phyloP scores from a whole-genome alignment of 2,888 invertebrate species.

The Netelia inedita region DNA sequence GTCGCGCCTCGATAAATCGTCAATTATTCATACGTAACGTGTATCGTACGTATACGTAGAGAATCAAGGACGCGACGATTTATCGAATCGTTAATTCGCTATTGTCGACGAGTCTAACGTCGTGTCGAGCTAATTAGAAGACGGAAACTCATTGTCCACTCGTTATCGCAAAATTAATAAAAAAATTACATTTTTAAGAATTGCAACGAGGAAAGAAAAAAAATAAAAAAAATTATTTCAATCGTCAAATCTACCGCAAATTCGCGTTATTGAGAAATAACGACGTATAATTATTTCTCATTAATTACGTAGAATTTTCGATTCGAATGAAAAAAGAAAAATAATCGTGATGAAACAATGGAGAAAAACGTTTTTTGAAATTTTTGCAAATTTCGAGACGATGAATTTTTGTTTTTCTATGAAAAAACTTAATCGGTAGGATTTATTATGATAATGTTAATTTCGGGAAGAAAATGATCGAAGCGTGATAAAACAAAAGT shows the following conservation, averaged over 20 bases:
- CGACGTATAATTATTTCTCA: no score
- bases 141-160: background rate
- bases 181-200: no score
- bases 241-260: no score
- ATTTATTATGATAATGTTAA: background rate
- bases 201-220: no score
- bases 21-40: slow-evolving; percentile 38
- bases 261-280: no score
- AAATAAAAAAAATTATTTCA: no score
- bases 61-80: slow-evolving; percentile 56
- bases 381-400: background rate
- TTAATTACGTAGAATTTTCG: background rate
- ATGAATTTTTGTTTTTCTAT: background rate
- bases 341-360: background rate
- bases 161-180: no score
- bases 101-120: slow-evolving; percentile 47
- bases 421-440: background rate
- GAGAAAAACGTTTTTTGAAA: background rate
- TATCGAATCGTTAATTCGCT: slow-evolving; percentile 64
- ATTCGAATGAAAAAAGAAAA: background rate
- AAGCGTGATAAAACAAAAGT: no score
- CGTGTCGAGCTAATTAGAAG: background rate
- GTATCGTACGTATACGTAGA: background rate
- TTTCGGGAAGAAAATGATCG: background rate
- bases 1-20: slow-evolving; percentile 57